Evolutionary conservation across 2,888 invertebrate genomes (phyloP), one percentile per base, ranked within the genome.

Genomic region (Urechis unicinctus): DNA sequence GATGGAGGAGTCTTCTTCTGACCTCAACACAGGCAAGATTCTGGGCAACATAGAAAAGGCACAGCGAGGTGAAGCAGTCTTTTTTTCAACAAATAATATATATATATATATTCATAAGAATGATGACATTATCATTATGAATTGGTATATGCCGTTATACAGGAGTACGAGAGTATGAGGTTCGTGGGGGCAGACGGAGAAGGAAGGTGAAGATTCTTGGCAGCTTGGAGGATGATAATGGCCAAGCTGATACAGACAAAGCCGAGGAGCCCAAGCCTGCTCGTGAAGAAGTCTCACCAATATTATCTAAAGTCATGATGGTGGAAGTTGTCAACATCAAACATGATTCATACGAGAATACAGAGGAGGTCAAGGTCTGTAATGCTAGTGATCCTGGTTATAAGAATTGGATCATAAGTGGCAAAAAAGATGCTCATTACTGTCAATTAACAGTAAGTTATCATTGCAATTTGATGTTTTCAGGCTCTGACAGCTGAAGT

Each of bases 401-500:
- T n/a, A n/a, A n/a, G n/a, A n/a, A n/a, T n/a, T n/a, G n/a, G n/a
- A n/a, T n/a, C n/a, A n/a, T n/a, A n/a, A n/a, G n/a, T n/a, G n/a
- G n/a, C n/a, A n/a, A n/a, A n/a, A n/a, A n/a, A n/a, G n/a, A n/a
- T n/a, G n/a, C n/a, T n/a, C n/a, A n/a, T n/a, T n/a, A n/a, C n/a
- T n/a, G n/a, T 13, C 36, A 36, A 36, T 13, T 13, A 36, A 36
- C n/a, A n/a, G n/a, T n/a, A n/a, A n/a, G n/a, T n/a, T n/a, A n/a
- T n/a, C n/a, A n/a, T n/a, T n/a, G n/a, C n/a, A n/a, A n/a, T n/a
- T n/a, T n/a, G n/a, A n/a, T n/a, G n/a, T n/a, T n/a, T 71, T 2
- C 66, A 85, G 84, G 96, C 96, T 0, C 75, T 95, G 55, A 95
- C 93, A 0, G 94, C 95, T 78, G 96, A 97, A 82, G 86, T 96